Percentiles rank a stretch among this genome's conserved stretches.
phyloP scores from a whole-genome alignment of 2,888 invertebrate genomes.

The Drosophila nigricruria region DNA sequence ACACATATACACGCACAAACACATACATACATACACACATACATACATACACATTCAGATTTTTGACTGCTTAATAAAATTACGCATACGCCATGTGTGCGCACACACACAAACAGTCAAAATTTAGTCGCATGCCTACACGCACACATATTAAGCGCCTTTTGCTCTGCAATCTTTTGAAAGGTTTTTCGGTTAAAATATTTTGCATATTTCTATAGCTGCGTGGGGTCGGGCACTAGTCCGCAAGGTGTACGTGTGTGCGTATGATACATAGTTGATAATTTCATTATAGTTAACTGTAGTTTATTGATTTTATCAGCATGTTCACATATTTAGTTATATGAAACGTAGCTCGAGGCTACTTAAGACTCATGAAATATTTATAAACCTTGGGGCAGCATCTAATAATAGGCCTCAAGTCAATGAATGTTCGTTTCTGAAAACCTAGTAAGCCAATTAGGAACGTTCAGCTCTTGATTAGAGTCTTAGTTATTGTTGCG shows the following conservation, averaged over 20 bases:
- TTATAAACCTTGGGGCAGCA: conserved; percentile 16
- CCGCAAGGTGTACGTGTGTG: conserved; percentile 11
- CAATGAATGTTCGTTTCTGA: not conserved
- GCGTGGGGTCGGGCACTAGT: conserved; percentile 8
- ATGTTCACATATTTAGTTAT: conserved; percentile 21
- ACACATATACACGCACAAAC: too few species aligned
- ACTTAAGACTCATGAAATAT: conserved; percentile 58
- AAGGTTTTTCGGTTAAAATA: conserved; percentile 76
- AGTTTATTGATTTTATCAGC: conserved; percentile 70
- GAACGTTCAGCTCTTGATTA: not conserved
- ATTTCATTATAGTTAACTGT: conserved; percentile 66
- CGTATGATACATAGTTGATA: conserved; percentile 60
- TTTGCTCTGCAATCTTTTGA: conserved; percentile 67
- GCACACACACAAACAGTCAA: conserved; percentile 33
- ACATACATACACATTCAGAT: conserved; percentile 16
- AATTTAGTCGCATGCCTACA: conserved; percentile 14
- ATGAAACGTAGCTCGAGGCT: conserved; percentile 8
- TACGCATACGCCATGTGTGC: conserved; percentile 44
- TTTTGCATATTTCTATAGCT: conserved; percentile 70
- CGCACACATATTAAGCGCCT: conserved; percentile 23
- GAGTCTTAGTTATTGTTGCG: not conserved
- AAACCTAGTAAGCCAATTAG: not conserved
- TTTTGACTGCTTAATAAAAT: conserved; percentile 53
- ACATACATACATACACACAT: not conserved
- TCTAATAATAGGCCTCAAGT: conserved; percentile 7